Percentiles rank a stretch among this genome's conserved stretches.
These are phyloP conservation scores for Mormyrus hasselquistii DNA, from an alignment of 2,797 vertebrate species.

Conservation along the genomic window DNA sequence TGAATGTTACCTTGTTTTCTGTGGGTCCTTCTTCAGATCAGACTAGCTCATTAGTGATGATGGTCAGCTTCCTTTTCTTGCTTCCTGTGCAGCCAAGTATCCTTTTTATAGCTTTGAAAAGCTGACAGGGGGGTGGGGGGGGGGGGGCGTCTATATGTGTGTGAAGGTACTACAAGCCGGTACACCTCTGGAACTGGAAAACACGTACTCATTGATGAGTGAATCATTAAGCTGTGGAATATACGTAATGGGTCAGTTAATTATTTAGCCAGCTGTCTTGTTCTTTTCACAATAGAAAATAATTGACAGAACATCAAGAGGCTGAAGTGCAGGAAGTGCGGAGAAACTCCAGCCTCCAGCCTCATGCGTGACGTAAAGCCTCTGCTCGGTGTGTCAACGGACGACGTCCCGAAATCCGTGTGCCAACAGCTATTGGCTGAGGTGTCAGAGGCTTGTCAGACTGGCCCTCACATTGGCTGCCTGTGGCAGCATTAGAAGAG, in stretches of 20 bases:
- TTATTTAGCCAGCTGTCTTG: constrained; percentile 29
- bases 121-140: constrained; percentile 8
- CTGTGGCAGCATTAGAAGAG: not conserved
- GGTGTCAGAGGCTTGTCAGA: constrained; percentile 25
- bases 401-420: constrained; percentile 17
- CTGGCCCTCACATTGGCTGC: not conserved
- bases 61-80: constrained; percentile 21
- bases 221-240: constrained; percentile 46
- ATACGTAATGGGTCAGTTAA: constrained; percentile 35
- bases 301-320: constrained; percentile 24
- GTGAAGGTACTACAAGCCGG: constrained; percentile 25
- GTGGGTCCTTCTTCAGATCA: not conserved
- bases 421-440: constrained; percentile 25
- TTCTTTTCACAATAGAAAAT: constrained; percentile 25
- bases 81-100: constrained; percentile 20
- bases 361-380: constrained; percentile 39
- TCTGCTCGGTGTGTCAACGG: constrained; percentile 12
- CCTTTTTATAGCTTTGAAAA: constrained; percentile 45
- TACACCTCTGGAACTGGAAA: constrained; percentile 26
- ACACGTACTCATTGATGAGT: constrained; percentile 28
- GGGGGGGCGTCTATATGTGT: not conserved
- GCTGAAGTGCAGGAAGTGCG: not conserved
- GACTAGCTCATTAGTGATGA: constrained; percentile 37
- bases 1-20: constrained; percentile 16
- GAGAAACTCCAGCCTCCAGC: constrained; percentile 43